Percentiles rank a stretch among this genome's conserved stretches.
These are phyloP conservation scores for Indri indri DNA, from an alignment of 2,113 vertebrate species.

Conservation along the genomic window DNA sequence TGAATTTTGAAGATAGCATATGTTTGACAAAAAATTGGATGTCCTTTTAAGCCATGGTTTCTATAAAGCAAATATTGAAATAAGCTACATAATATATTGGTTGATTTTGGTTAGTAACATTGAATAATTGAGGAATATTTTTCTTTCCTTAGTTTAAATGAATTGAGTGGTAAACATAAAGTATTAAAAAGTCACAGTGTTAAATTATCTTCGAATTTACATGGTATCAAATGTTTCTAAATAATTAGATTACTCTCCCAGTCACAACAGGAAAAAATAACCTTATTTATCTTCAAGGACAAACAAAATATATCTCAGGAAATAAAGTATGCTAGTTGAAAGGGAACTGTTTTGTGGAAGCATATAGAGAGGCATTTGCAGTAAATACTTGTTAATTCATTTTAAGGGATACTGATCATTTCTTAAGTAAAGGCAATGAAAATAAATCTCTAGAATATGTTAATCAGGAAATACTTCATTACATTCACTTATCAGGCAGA, in stretches of 20 bases:
- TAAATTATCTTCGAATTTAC: conserved; percentile 65
- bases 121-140: conserved; percentile 1
- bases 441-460: conserved; percentile 32
- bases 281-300: conserved; percentile 32
- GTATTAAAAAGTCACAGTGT: conserved; percentile 50
- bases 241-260: not conserved
- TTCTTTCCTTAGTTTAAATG: conserved; percentile 6
- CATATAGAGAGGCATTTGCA: not conserved
- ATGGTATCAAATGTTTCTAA: conserved; percentile 21
- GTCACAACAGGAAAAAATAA: not conserved
- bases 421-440: conserved; percentile 21
- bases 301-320: conserved; percentile 27
- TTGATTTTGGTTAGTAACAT: not conserved
- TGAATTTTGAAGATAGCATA: conserved; percentile 23
- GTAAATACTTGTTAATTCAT: conserved; percentile 16
- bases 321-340: not conserved
- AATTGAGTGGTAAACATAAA: not conserved
- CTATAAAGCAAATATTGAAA: not conserved
- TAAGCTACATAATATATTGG: conserved; percentile 9
- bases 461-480: conserved; percentile 46
- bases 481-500: conserved; percentile 8
- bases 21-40: conserved; percentile 29
- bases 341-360: not conserved
- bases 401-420: not conserved
- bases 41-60: conserved; percentile 48